Evolutionary conservation across 2,797 vertebrate species (phyloP).

Genomic region (Galago senegalensis): DNA sequence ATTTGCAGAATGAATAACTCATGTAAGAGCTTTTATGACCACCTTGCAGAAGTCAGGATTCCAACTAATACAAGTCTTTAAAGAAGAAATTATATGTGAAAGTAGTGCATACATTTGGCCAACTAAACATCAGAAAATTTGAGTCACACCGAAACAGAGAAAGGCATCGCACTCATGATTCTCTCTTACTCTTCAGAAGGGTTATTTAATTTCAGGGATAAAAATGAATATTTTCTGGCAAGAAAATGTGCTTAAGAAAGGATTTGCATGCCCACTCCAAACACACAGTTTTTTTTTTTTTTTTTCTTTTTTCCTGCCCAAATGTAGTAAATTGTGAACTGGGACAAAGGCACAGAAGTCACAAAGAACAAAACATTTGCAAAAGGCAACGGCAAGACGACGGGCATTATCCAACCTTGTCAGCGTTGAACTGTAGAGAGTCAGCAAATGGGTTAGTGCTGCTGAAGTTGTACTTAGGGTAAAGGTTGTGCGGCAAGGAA

Average conservation of each 20-base stretch:
- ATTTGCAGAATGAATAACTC: constrained; percentile 5
- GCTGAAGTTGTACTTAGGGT: constrained; percentile 90
- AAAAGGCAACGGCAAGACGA: constrained; percentile 82
- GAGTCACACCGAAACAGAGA: constrained; percentile 67
- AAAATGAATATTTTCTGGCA: constrained; percentile 45
- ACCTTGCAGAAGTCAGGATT: constrained; percentile 32
- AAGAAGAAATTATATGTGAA: constrained; percentile 55
- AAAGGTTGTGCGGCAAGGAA: constrained; percentile 92
- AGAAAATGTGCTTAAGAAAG: constrained; percentile 55
- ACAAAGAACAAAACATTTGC: constrained; percentile 76
- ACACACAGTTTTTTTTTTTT: constrained; percentile 19
- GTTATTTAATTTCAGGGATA: constrained; percentile 2
- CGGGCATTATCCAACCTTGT: constrained; percentile 93
- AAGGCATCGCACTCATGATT: background rate
- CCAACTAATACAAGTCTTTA: constrained; percentile 51
- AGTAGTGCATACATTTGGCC: background rate
- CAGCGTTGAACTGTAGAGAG: constrained; percentile 90
- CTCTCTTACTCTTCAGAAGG: constrained; percentile 72
- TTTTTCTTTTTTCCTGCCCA: background rate
- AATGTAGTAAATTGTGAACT: constrained; percentile 63
- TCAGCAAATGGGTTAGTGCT: constrained; percentile 94
- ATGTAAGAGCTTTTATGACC: constrained; percentile 2
- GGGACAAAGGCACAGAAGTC: constrained; percentile 45
- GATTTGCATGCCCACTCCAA: constrained; percentile 74
- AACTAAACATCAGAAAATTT: constrained; percentile 63